Evolutionary conservation across 2,797 vertebrate genomes (phyloP), one percentile per base, ranked within the genome.

Genomic region (Cyprinodon diabolis): DNA sequence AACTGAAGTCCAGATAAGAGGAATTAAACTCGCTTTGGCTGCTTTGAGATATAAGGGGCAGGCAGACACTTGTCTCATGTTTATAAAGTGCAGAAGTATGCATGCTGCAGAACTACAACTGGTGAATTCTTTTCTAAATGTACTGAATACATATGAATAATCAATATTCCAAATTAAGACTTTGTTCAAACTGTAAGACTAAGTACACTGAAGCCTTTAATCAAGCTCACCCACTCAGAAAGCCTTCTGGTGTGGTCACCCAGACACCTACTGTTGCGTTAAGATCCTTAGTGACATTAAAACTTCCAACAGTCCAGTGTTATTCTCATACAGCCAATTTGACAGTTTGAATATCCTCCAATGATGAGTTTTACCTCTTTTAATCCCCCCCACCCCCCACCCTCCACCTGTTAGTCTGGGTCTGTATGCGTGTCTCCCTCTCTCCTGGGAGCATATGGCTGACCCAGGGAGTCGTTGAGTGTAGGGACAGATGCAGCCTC

Each of bases 401-500:
- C 77, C 83, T 84, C 87, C 89, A 88, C 91, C 91, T 91, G 90
- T 90, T 88, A 89, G 88, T 87, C 88, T 85, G 86, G 76, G 77
- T 83, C 17, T 77, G 82, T 76, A 78, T 87, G 87, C 84, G 68
- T 81, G 85, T 80, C 81, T 90, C 89, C 86, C 85, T 84, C 90
- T 90, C 92, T 90, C 90, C 90, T 87, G 78, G 84, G 88, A 93
- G 90, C 94, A 94, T 92, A 95, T 95, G 93, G 85, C 87, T 90
- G 90, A 93, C 86, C 86, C 84, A 52, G 92, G 85, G 90, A 93
- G 92, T 91, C 91, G 90, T 93, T 92, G 89, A 86, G 87, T 83
- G 77, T 63, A 77, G 89, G 81, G 93, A 94, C 93, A 94, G 93
- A 94, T 94, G 93, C 93, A 92, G 76, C 87, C 75, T 60, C 76